These are phyloP conservation scores for Danio aesculapii DNA, from an alignment of 2,797 vertebrate species.

Conservation along the genomic window DNA sequence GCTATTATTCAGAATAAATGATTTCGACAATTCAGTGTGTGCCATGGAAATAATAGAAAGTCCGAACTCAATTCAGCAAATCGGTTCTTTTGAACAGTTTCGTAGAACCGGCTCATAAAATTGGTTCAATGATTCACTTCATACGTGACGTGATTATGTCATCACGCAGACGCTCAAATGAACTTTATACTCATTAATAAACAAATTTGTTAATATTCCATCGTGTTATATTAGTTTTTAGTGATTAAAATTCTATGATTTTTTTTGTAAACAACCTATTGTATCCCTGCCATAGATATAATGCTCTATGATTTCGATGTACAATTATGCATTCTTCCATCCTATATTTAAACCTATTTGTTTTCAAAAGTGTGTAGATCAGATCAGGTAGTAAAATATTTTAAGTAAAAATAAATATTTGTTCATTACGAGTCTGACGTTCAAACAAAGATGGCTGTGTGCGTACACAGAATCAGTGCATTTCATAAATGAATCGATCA, in stretches of 20 bases:
- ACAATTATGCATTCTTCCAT: too few relatives aligned
- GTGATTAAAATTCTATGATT: too few relatives aligned
- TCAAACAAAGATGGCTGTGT: background rate
- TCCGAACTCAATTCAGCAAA: background rate
- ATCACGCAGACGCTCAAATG: background rate
- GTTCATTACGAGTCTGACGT: background rate
- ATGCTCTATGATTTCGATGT: too few relatives aligned
- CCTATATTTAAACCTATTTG: background rate
- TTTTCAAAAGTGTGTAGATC: background rate
- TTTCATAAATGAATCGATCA: background rate
- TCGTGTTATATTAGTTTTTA: too few relatives aligned
- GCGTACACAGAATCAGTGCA: background rate
- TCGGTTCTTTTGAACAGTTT: constrained; percentile 6
- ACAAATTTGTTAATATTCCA: too few relatives aligned
- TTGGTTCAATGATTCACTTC: background rate
- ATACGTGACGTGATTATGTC: background rate
- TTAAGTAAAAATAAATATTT: background rate
- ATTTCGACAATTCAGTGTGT: background rate
- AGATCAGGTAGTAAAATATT: background rate
- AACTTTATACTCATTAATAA: too few relatives aligned
- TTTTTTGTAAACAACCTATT: too few relatives aligned
- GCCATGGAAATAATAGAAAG: background rate
- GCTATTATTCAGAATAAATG: background rate
- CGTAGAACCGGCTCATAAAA: background rate
- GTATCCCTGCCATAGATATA: too few relatives aligned